Conservation (phyloP, 2,797 vertebrate species). For the Danio albolineatus region DNA sequence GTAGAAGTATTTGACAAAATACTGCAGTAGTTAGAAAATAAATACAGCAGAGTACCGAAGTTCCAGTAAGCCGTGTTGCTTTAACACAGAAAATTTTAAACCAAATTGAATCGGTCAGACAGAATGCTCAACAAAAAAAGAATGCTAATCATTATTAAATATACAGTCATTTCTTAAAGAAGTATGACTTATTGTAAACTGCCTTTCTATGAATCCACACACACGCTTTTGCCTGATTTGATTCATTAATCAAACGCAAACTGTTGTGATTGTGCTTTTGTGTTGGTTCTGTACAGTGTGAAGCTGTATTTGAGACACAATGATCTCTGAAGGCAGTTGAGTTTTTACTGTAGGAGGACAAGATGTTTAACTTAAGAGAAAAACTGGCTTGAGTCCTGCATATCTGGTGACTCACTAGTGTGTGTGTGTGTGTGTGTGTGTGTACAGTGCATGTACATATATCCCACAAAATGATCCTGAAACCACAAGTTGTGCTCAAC, state of each 20-base stretch:
- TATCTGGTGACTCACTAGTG: slow-evolving; percentile 59
- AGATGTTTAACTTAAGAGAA: slow-evolving; percentile 63
- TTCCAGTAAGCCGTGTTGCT: too few relatives aligned
- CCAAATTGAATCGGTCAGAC: too few relatives aligned
- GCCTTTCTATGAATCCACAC: background rate
- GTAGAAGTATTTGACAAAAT: too few relatives aligned
- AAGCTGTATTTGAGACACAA: slow-evolving; percentile 26
- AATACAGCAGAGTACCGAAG: too few relatives aligned
- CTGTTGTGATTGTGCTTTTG: slow-evolving; percentile 2
- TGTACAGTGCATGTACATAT: slow-evolving; percentile 47
- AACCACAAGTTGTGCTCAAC: slow-evolving; percentile 50
- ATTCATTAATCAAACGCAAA: background rate
- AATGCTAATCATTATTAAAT: too few relatives aligned
- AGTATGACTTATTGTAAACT: background rate
- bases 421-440: slow-evolving; percentile 12
- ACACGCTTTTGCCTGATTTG: background rate
- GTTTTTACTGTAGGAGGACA: slow-evolving; percentile 69
- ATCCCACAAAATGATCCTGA: slow-evolving; percentile 59
- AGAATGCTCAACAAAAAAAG: too few relatives aligned
- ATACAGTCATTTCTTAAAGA: background rate
- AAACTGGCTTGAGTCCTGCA: slow-evolving; percentile 53
- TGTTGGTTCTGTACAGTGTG: background rate
- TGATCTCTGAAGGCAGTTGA: slow-evolving; percentile 28
- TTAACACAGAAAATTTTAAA: background rate
- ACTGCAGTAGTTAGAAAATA: too few relatives aligned